Conservation (phyloP, 2,113 vertebrate species). For the Myotis lucifugus region DNA sequence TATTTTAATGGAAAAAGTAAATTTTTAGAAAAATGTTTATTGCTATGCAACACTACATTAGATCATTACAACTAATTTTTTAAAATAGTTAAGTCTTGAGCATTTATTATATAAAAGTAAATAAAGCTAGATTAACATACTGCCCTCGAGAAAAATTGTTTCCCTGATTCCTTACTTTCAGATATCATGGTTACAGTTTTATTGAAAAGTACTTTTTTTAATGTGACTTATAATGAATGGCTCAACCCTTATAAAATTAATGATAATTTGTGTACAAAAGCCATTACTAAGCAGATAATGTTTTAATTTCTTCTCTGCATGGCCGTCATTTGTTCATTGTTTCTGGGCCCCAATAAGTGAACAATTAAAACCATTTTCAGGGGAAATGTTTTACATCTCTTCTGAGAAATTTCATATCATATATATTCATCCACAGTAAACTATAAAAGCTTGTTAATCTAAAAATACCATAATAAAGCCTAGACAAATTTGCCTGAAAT, state of each 20-base stretch:
- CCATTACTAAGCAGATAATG: neutral
- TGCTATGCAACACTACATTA: neutral
- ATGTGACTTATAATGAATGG: neutral
- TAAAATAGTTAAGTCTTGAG: slow-evolving; percentile 10
- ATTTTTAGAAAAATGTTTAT: slow-evolving; percentile 13
- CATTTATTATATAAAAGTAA: slow-evolving; percentile 29
- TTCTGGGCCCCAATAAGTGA: neutral
- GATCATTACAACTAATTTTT: neutral
- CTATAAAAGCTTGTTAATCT: neutral
- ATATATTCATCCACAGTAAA: neutral
- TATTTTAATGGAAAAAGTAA: slow-evolving; percentile 12
- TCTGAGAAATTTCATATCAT: neutral
- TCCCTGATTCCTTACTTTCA: neutral
- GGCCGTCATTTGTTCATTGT: neutral
- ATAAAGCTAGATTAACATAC: neutral
- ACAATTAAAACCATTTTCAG: slow-evolving; percentile 9
- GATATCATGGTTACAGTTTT: neutral
- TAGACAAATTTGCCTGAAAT: neutral
- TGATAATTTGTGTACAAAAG: slow-evolving; percentile 22
- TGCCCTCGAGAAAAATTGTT: slow-evolving; percentile 9
- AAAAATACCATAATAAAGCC: neutral
- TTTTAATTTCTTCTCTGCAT: neutral
- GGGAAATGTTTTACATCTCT: neutral
- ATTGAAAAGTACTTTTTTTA: slow-evolving; percentile 3
- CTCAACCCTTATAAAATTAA: neutral